phyloP scores from a whole-genome alignment of 1,140 invertebrate species.

The Cotesia chilonis region DNA sequence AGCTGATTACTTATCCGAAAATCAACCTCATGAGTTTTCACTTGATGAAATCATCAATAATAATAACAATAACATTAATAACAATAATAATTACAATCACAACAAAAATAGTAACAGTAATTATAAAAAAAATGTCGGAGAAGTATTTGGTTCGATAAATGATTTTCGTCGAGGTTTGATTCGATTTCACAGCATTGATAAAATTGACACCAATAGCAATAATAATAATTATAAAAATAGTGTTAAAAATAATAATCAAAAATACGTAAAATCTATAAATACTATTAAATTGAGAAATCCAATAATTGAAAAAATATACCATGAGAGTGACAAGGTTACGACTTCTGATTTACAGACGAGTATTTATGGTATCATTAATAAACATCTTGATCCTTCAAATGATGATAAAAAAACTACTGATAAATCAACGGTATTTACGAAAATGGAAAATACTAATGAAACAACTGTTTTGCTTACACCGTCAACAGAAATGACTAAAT shows the following conservation, averaged over 20 bases:
- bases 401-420: constrained; percentile 1
- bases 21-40: neutral
- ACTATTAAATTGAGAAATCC: constrained; percentile 13
- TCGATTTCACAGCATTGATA: neutral
- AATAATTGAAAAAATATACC: constrained; percentile 3
- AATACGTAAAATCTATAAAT: constrained; percentile 1
- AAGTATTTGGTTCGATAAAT: neutral
- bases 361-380: constrained; percentile 12
- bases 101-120: neutral
- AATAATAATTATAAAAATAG: neutral
- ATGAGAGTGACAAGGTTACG: constrained; percentile 19
- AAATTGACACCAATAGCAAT: neutral
- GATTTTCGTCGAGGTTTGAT: neutral
- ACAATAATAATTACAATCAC: neutral
- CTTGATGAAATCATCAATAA: neutral
- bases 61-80: neutral
- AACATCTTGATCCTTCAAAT: too few species aligned
- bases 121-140: constrained; percentile 2
- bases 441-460: neutral
- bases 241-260: neutral
- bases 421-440: constrained; percentile 1
- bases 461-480: neutral
- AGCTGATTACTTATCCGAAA: neutral
- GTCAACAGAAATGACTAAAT: neutral
- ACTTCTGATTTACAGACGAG: neutral